A percentile compares a stretch with the other conserved stretches of the same genome.
Evolutionary conservation across 2,113 vertebrate genomes (phyloP).

Genomic region (Perca schrenkii): DNA sequence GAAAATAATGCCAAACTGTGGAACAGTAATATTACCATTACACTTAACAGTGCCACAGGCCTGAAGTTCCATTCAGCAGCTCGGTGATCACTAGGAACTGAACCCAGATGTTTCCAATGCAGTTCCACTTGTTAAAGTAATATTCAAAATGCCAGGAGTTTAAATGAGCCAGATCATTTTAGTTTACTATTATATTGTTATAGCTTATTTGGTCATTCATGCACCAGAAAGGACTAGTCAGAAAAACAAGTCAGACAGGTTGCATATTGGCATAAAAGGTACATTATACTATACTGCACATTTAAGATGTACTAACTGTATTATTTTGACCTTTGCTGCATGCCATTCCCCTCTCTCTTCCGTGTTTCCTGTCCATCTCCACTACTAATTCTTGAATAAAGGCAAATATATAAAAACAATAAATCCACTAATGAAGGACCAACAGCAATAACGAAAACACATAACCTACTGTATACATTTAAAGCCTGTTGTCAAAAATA

Average conservation of each 20-base stretch:
- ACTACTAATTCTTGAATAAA: neutral
- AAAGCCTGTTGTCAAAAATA: neutral
- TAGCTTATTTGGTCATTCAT: neutral
- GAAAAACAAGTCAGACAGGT: neutral
- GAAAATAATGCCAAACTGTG: conserved; percentile 1
- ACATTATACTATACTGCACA: neutral
- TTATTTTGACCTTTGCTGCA: too few relatives aligned
- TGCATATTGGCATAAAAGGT: neutral
- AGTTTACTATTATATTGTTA: neutral
- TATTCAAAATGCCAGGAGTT: neutral
- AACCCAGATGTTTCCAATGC: neutral
- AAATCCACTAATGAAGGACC: neutral
- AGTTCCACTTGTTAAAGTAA: neutral
- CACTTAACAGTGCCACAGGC: conserved; percentile 6
- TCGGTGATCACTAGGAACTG: too few relatives aligned
- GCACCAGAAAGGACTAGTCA: neutral
- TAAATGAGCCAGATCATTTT: neutral
- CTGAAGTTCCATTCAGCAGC: neutral
- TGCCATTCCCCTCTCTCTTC: neutral
- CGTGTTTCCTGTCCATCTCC: neutral
- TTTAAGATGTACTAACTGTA: neutral
- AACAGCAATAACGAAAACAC: neutral
- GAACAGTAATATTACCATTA: neutral
- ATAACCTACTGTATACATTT: neutral
- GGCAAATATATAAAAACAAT: neutral